Percentiles rank a stretch among this genome's conserved stretches.
Conservation (phyloP, 2,888 invertebrate species). For the Philhelius pedissequus region DNA sequence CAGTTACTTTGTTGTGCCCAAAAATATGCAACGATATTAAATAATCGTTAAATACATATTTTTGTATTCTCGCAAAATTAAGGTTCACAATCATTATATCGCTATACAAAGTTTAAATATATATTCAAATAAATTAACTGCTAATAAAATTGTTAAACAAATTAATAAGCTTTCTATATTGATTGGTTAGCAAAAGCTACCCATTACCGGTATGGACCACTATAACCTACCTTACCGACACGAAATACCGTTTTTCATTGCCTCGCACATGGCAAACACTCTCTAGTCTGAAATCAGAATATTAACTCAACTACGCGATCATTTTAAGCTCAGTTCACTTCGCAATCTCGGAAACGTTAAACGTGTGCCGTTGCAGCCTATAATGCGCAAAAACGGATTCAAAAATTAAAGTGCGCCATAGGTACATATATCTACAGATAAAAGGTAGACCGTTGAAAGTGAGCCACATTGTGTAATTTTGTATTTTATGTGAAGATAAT, state of each 20-base stretch:
- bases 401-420: slow-evolving; percentile 22
- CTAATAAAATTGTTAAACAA: slow-evolving; percentile 18
- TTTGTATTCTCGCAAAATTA: not conserved
- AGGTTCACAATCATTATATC: not conserved
- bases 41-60: not conserved
- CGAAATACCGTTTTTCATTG: not conserved
- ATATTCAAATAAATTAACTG: not conserved
- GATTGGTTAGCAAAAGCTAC: slow-evolving; percentile 31
- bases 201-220: not conserved
- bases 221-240: slow-evolving; percentile 26
- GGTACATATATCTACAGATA: not conserved
- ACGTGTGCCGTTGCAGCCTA: slow-evolving; percentile 20
- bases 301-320: slow-evolving; percentile 50
- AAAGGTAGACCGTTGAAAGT: slow-evolving; percentile 1
- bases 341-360: slow-evolving; percentile 45
- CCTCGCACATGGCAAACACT: slow-evolving; percentile 17
- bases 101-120: not conserved
- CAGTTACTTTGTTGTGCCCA: not conserved
- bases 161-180: slow-evolving; percentile 30
- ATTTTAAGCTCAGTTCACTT: slow-evolving; percentile 55
- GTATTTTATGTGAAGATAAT: not conserved
- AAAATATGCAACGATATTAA: slow-evolving; percentile 19
- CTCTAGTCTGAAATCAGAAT: slow-evolving; percentile 44
- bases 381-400: slow-evolving; percentile 26
- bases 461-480: slow-evolving; percentile 35